Base-by-base conservation (phyloP, 2,113 vertebrate genomes). In the Butastur rufipennis region DNA sequence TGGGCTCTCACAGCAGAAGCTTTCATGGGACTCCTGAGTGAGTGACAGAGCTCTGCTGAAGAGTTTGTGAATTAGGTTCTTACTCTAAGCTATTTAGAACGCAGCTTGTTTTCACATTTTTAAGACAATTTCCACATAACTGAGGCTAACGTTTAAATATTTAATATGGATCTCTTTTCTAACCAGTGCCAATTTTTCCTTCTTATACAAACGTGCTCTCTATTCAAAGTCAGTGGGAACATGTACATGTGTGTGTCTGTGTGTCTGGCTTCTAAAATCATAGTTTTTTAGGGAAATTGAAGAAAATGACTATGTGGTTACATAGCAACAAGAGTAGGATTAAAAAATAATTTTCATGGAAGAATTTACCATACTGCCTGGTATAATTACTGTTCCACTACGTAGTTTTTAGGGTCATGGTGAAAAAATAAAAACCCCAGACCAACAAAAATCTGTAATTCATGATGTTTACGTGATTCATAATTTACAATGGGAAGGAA, bases 401-500 rank as follows among this genome's bases (percentile, higher is more conserved):
- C 4, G 4, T 38, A 91, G 48, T 29, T 94, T 94, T 85, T 91
- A 75, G 88, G 67, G 59, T 90, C 74, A 86, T 2, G 4, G 34
- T 52, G 93, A 89, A 95, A 97, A 95, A 78, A 65, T 31, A 84
- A 93, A 90, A 94, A 40, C 1, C 8, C 10, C 72, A 74, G 83
- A 74, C 61, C 47, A 92, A 56, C 55, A 59, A 71, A 91, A 47
- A 50, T 68, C 90, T 75, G 38, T 83, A 94, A 94, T 92, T 92
- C 72, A 47, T 84, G 38, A 83, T 73, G 61, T 90, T 96, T 92
- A 84, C 25, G 14, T 74, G 75, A 95, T 93, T 96, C 82, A 89
- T 93, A 95, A 93, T 83, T 93, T 91, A 97, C 85, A 95, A 92
- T 81, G 82, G 83, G 86, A 94, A 94, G 86, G 81, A 90, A 96